Conservation (phyloP, 2,797 vertebrate species). For the Spinus olivaceus region DNA sequence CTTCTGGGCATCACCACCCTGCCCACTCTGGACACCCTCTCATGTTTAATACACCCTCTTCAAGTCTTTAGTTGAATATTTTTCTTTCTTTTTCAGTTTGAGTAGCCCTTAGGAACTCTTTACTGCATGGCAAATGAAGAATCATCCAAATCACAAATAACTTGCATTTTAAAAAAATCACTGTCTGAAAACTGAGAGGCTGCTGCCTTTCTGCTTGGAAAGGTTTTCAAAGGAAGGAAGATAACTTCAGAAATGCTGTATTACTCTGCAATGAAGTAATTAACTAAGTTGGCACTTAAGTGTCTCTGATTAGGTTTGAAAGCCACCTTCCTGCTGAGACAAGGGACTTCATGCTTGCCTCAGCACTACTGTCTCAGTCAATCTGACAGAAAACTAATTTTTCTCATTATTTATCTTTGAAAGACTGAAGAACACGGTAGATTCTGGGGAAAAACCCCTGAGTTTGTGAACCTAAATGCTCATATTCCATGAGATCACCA, state of each 20-base stretch:
- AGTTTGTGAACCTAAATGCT: background rate
- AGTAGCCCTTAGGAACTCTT: background rate
- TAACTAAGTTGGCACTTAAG: background rate
- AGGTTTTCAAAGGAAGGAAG: background rate
- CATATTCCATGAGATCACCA: background rate
- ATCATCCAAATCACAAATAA: background rate
- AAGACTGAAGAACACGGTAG: background rate
- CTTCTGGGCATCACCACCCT: background rate
- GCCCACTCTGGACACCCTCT: background rate
- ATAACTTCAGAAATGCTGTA: background rate
- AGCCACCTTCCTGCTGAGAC: background rate
- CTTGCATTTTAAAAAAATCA: background rate
- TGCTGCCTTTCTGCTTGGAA: background rate
- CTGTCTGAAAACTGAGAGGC: background rate
- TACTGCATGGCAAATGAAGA: background rate
- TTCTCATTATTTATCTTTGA: background rate
- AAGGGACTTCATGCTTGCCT: background rate
- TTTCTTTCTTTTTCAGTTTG: background rate
- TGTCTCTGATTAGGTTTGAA: slow-evolving; percentile 1
- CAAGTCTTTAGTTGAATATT: background rate
- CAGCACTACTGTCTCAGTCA: background rate
- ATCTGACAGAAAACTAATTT: background rate
- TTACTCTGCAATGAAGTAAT: background rate
- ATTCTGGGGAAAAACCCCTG: fast-evolving
- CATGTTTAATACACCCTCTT: background rate